Percentiles rank a stretch among this genome's conserved stretches.
These are phyloP conservation scores for Myotis planiceps DNA, from an alignment of 2,797 vertebrate species.

Conservation along the genomic window DNA sequence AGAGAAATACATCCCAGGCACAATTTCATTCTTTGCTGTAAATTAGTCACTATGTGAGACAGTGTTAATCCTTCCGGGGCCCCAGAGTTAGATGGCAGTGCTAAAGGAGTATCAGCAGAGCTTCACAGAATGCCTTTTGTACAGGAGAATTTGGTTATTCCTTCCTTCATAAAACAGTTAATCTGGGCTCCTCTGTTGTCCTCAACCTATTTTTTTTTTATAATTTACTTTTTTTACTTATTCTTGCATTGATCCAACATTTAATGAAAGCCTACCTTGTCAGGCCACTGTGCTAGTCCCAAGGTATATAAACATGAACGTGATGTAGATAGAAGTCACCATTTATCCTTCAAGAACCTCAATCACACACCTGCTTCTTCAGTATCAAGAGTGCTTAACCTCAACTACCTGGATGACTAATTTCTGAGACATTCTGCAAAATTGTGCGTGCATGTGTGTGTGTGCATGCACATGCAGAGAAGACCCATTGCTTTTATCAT, in stretches of 20 bases:
- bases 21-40: constrained; percentile 21
- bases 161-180: neutral
- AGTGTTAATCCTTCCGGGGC: neutral
- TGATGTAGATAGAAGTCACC: neutral
- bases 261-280: neutral
- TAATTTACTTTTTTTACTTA: neutral
- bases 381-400: neutral
- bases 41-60: neutral
- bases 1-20: neutral
- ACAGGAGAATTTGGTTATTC: neutral
- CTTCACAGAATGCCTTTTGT: neutral
- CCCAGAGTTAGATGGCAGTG: neutral
- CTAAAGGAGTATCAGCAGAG: neutral
- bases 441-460: neutral
- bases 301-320: neutral
- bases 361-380: neutral
- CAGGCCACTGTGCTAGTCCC: neutral
- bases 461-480: neutral
- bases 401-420: neutral
- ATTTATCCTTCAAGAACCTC: neutral
- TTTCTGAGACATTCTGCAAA: neutral
- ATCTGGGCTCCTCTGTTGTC: neutral
- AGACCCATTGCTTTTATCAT: neutral
- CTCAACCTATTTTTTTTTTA: neutral
- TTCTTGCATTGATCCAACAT: neutral